These are phyloP conservation scores for Todiramphus chloris DNA, from an alignment of 2,113 vertebrate genomes.

Conservation along the genomic window DNA sequence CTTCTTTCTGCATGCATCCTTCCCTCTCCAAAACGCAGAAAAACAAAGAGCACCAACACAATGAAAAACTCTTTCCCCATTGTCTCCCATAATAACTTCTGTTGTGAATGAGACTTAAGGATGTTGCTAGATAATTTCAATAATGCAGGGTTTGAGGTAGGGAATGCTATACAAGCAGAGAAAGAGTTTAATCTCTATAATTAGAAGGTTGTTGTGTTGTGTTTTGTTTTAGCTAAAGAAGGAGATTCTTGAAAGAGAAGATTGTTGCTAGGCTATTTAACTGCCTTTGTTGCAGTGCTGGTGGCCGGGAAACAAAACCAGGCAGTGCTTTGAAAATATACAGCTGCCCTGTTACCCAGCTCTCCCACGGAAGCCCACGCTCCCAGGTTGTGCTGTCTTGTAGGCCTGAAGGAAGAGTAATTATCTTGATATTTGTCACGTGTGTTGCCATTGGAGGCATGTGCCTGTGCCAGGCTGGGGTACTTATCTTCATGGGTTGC, in stretches of 20 bases:
- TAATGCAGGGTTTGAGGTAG: not conserved
- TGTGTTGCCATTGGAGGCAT: not conserved
- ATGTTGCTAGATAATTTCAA: not conserved
- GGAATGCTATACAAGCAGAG: not conserved
- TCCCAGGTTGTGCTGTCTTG: not conserved
- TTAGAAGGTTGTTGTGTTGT: not conserved
- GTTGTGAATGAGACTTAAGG: not conserved
- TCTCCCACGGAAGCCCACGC: not conserved
- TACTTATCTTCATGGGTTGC: not conserved
- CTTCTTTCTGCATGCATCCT: not conserved
- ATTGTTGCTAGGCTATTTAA: not conserved
- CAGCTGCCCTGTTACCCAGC: not conserved
- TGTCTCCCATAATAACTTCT: not conserved
- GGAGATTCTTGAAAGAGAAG: not conserved
- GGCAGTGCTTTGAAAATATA: not conserved
- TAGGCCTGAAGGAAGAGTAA: not conserved
- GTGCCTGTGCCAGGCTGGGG: not conserved
- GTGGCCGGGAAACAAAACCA: not conserved
- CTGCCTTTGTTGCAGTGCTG: not conserved
- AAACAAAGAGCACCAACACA: not conserved
- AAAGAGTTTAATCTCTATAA: not conserved
- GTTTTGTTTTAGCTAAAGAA: not conserved
- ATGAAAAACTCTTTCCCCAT: rapidly evolving
- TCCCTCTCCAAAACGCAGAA: not conserved
- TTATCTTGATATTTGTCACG: not conserved